Conservation (phyloP, 2,888 invertebrate genomes). For the Metacarcinus magister region DNA sequence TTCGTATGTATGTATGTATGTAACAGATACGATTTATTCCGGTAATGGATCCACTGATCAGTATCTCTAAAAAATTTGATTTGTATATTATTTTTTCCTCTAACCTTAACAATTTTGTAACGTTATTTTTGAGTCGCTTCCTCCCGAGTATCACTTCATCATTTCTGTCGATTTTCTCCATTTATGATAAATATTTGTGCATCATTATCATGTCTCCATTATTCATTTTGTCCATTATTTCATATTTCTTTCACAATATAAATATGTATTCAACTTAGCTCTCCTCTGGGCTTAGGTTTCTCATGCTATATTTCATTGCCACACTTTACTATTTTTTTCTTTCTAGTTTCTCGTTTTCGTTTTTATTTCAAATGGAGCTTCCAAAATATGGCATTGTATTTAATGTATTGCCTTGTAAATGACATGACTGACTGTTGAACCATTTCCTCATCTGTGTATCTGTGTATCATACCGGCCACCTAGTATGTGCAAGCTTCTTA, state of each 20-base stretch:
- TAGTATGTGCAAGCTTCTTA: not conserved
- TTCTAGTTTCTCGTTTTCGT: not conserved
- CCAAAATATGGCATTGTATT: no score
- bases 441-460: not conserved
- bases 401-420: no score
- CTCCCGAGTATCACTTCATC: not conserved
- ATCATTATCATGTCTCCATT: no score
- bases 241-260: not conserved
- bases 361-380: not conserved
- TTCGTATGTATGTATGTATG: not conserved
- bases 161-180: not conserved
- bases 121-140: not conserved
- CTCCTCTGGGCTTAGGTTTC: not conserved
- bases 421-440: no score
- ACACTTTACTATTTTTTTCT: not conserved
- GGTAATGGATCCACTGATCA: not conserved
- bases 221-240: not conserved
- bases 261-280: not conserved
- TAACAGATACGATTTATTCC: not conserved
- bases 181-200: not conserved
- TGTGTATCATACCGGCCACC: not conserved
- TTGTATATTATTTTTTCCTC: not conserved
- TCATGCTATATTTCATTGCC: not conserved
- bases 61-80: not conserved
- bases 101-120: not conserved